These are phyloP conservation scores for Patella depressa DNA, from an alignment of 2,888 invertebrate genomes.

Conservation along the genomic window DNA sequence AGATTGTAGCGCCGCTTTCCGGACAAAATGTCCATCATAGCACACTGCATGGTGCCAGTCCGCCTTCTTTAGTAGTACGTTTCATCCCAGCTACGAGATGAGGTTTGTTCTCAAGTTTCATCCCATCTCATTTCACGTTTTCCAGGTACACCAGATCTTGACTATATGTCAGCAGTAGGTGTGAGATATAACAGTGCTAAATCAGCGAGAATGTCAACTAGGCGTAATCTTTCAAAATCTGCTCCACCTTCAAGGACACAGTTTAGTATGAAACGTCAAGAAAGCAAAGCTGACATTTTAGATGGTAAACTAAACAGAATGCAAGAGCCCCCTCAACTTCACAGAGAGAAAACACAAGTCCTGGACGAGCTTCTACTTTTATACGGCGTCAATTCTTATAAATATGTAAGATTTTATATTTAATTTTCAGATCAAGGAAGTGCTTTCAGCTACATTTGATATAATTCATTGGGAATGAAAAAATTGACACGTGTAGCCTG, in stretches of 20 bases:
- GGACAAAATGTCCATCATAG: no score
- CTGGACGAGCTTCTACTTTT: background rate
- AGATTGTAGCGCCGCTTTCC: no score
- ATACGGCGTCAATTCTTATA: constrained; percentile 4
- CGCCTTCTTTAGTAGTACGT: no score
- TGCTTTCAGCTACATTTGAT: no score
- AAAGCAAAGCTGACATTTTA: background rate
- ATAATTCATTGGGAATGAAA: no score
- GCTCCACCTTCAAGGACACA: background rate
- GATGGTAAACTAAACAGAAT: background rate
- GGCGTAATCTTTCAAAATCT: background rate
- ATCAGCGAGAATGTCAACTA: background rate
- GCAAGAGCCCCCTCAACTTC: background rate
- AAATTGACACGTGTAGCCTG: no score
- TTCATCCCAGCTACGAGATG: no score
- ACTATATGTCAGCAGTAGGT: background rate
- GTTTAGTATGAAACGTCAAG: background rate
- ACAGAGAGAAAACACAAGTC: background rate
- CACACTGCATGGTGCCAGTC: no score
- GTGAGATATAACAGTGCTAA: background rate
- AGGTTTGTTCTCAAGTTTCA: no score
- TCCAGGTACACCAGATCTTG: background rate
- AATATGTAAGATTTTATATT: background rate
- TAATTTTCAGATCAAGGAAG: no score
- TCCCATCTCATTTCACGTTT: no score